Conservation (phyloP, 2,888 invertebrate genomes). For the Drosophila affinis region DNA sequence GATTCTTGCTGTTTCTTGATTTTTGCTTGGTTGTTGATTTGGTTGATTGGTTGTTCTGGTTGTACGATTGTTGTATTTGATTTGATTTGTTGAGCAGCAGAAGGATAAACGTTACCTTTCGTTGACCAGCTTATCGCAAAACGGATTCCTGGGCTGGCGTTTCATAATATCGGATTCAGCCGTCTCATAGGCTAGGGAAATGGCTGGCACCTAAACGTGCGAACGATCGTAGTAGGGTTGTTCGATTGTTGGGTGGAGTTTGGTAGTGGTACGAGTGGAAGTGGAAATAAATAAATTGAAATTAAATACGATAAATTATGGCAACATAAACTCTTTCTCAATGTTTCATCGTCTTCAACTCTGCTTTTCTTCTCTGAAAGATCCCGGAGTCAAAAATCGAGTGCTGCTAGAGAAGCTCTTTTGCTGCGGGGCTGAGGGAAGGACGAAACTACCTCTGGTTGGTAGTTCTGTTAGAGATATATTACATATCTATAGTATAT, state of each 20-base stretch:
- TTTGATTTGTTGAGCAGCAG: constrained; percentile 62
- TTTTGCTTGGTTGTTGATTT: constrained; percentile 22
- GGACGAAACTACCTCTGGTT: constrained; percentile 14
- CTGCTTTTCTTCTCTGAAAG: constrained; percentile 17
- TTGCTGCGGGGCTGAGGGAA: constrained; percentile 17
- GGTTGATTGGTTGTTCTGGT: constrained; percentile 38
- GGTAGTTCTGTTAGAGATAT: background rate
- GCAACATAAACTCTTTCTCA: constrained; percentile 43
- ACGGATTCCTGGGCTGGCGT: constrained; percentile 98
- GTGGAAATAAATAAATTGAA: constrained; percentile 63
- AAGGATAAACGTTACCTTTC: constrained; percentile 91
- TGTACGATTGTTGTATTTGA: constrained; percentile 41
- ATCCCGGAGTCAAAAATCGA: constrained; percentile 10
- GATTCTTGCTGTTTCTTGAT: constrained; percentile 25
- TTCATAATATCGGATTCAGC: constrained; percentile 99
- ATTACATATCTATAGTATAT: constrained; percentile 5
- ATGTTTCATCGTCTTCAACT: constrained; percentile 1
- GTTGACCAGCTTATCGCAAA: constrained; percentile 98
- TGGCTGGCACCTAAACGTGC: constrained; percentile 93
- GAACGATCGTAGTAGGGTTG: constrained; percentile 22
- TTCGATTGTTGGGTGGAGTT: background rate
- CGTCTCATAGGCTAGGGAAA: constrained; percentile 99
- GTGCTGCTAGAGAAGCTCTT: constrained; percentile 8
- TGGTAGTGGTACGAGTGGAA: constrained; percentile 14
- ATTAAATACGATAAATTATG: constrained; percentile 73